Conservation (phyloP, 2,888 invertebrate species). For the Drosophila eohydei region DNA sequence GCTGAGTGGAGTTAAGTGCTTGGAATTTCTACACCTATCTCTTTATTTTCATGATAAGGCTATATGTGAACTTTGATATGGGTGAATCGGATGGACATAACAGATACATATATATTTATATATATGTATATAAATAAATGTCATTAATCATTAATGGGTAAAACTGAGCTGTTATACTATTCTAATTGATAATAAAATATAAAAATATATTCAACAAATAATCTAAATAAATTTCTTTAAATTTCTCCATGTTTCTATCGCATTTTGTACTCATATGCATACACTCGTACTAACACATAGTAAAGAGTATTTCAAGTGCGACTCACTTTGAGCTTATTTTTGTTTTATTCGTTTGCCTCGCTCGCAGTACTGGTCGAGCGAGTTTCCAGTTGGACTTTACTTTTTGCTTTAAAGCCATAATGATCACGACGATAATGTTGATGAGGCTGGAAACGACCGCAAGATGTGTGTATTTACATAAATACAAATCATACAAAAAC, state of each 20-base stretch:
- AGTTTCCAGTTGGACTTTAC: constrained; percentile 32
- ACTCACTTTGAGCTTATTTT: not conserved
- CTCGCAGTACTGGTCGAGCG: constrained; percentile 22
- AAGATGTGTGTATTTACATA: constrained; percentile 24
- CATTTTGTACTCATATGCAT: not conserved
- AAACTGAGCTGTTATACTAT: not conserved
- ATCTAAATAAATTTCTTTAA: not conserved
- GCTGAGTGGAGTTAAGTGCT: not conserved
- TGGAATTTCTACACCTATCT: constrained; percentile 7
- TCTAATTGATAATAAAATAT: not conserved
- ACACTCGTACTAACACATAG: too few relatives aligned
- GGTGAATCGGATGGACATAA: not conserved
- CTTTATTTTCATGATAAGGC: constrained; percentile 1
- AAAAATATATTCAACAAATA: not conserved
- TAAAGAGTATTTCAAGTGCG: constrained; percentile 5
- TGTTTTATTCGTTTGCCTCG: constrained; percentile 8
- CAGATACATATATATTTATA: not conserved
- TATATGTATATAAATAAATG: not conserved
- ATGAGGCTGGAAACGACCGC: constrained; percentile 11
- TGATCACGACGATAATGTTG: constrained; percentile 10
- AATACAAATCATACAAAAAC: constrained; percentile 9
- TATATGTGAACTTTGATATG: not conserved
- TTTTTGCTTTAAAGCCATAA: constrained; percentile 8
- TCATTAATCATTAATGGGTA: not conserved
- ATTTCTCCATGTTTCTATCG: not conserved